A percentile compares a stretch with the other conserved stretches of the same genome.
Conservation (phyloP, 2,888 invertebrate species). For the Leucophora obtusa region DNA sequence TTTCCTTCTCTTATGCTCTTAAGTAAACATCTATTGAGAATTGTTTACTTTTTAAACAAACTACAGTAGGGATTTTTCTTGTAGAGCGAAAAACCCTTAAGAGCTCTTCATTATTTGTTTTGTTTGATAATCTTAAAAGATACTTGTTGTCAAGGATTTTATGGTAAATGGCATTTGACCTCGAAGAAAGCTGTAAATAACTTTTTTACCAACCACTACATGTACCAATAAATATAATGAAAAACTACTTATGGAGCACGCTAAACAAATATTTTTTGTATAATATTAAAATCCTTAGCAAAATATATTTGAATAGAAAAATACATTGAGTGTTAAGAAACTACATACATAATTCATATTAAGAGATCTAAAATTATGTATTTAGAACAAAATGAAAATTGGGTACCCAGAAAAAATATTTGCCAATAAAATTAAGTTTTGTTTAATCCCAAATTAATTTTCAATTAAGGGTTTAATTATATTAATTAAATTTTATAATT, state of each 20-base stretch:
- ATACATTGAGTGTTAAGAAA: background rate
- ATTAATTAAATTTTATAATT: too few relatives aligned
- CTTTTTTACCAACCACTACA: constrained; percentile 23
- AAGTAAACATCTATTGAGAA: constrained; percentile 26
- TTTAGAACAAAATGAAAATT: background rate
- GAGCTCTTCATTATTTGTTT: constrained; percentile 62
- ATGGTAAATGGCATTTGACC: constrained; percentile 59
- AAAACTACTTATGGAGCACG: constrained; percentile 6
- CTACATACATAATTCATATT: background rate
- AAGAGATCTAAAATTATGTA: background rate
- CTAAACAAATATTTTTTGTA: constrained; percentile 16
- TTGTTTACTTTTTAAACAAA: constrained; percentile 39
- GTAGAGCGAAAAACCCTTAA: constrained; percentile 51
- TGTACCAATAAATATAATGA: background rate
- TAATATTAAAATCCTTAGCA: background rate
- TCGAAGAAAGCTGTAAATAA: constrained; percentile 49
- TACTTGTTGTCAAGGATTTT: constrained; percentile 63
- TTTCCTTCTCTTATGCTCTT: constrained; percentile 6
- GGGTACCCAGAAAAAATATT: too few relatives aligned
- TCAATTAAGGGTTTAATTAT: too few relatives aligned
- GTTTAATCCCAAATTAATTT: too few relatives aligned
- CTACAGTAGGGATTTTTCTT: constrained; percentile 13
- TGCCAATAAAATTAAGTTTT: too few relatives aligned
- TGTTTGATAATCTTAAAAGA: constrained; percentile 63
- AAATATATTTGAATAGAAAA: constrained; percentile 5